Percentiles rank a stretch among this genome's conserved stretches.
phyloP scores from a whole-genome alignment of 2,888 invertebrate genomes.

The Drosophila neonasuta region DNA sequence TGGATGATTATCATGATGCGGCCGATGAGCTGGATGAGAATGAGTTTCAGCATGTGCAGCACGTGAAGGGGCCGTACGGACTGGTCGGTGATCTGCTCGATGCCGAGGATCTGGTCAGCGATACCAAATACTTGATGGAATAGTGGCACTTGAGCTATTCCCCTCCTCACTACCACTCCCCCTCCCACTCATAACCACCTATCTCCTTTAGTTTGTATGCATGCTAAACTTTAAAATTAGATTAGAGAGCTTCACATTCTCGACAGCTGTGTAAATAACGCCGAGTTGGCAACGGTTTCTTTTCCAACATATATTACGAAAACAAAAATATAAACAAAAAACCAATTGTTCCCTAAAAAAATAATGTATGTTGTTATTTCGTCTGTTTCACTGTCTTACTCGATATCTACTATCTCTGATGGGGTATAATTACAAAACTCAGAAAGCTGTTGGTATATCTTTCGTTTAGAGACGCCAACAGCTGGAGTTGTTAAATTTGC shows the following conservation, averaged over 20 bases:
- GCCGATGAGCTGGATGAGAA: conserved; percentile 45
- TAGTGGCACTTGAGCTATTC: conserved; percentile 15
- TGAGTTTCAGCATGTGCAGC: conserved; percentile 48
- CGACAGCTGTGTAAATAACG: conserved; percentile 58
- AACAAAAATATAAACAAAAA: not conserved
- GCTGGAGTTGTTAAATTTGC: too few relatives aligned
- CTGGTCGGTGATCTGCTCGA: conserved; percentile 54
- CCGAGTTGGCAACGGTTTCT: conserved; percentile 44
- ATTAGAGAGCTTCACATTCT: conserved; percentile 28
- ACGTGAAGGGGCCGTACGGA: conserved; percentile 49
- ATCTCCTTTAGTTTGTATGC: conserved; percentile 8
- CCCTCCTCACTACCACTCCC: not conserved
- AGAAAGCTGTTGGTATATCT: too few relatives aligned
- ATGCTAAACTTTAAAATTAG: conserved; percentile 36
- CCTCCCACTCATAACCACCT: not conserved
- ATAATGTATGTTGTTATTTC: conserved; percentile 13
- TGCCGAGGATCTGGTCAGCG: conserved; percentile 54
- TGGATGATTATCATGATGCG: conserved; percentile 41
- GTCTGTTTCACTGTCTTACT: not conserved
- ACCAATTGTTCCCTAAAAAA: conserved; percentile 3
- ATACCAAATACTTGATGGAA: conserved; percentile 61
- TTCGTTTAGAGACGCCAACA: too few relatives aligned
- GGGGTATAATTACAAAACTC: not conserved
- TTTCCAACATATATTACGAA: conserved; percentile 33
- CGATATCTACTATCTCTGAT: not conserved